Evolutionary conservation across 2,888 invertebrate genomes (phyloP).

Genomic region (Zygaena filipendulae): DNA sequence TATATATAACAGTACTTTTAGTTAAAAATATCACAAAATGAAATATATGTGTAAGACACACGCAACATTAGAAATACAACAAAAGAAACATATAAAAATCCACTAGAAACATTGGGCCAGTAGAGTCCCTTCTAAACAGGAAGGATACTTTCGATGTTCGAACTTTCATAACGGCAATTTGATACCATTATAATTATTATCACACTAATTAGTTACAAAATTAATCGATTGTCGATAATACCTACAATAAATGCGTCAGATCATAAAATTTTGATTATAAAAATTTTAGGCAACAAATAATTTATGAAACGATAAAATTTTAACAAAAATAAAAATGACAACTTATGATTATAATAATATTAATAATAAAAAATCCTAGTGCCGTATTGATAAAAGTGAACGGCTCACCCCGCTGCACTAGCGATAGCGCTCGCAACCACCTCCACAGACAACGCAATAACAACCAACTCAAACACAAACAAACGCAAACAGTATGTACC

Average conservation of each 20-base stretch:
- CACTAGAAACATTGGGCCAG: conserved; percentile 68
- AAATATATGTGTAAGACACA: conserved; percentile 71
- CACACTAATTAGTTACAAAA: conserved; percentile 69
- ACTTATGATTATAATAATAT: conserved; percentile 64
- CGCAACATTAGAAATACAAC: conserved; percentile 69
- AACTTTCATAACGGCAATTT: conserved; percentile 66
- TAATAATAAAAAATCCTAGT: conserved; percentile 59
- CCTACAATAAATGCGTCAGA: conserved; percentile 71
- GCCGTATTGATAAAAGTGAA: conserved; percentile 69
- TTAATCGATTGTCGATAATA: conserved; percentile 68
- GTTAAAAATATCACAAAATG: conserved; percentile 71
- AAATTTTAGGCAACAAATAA: conserved; percentile 66
- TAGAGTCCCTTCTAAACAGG: conserved; percentile 67
- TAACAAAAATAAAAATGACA: conserved; percentile 60
- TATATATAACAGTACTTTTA: conserved; percentile 68
- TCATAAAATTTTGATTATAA: conserved; percentile 67
- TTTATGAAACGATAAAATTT: conserved; percentile 63
- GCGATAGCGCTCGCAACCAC: conserved; percentile 21
- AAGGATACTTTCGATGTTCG: conserved; percentile 71
- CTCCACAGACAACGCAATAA: conserved; percentile 34
- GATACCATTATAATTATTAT: conserved; percentile 65
- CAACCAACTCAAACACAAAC: conserved; percentile 53
- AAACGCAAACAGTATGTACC: conserved; percentile 44
- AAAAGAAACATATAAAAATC: conserved; percentile 66
- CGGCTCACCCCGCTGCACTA: conserved; percentile 31